Evolutionary conservation across 2,113 vertebrate species (phyloP).

Genomic region (Ondatra zibethicus): DNA sequence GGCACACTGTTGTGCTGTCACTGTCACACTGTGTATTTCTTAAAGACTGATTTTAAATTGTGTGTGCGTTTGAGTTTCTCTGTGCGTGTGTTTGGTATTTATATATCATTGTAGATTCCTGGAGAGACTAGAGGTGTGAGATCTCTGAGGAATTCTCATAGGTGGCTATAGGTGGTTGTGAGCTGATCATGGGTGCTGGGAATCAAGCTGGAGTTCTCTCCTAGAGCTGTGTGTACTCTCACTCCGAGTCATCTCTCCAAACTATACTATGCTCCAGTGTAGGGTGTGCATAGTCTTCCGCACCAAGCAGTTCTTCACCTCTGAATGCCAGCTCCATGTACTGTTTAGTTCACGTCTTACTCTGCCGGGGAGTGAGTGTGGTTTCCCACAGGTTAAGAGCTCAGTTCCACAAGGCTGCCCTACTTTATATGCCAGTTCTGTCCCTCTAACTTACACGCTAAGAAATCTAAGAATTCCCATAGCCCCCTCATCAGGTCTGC

Average conservation of each 20-base stretch:
- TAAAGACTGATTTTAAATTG: neutral
- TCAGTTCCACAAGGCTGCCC: neutral
- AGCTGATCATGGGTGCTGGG: neutral
- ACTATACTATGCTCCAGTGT: neutral
- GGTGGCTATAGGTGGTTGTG: neutral
- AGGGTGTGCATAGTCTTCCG: neutral
- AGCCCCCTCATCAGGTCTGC: fast-evolving
- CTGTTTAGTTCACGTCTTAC: neutral
- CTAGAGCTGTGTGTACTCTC: neutral
- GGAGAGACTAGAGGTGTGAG: neutral
- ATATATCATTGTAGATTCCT: neutral
- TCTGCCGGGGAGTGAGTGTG: neutral
- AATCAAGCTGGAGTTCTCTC: neutral
- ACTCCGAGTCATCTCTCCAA: neutral
- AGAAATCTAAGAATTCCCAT: neutral
- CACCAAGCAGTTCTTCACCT: neutral
- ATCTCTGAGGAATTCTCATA: neutral
- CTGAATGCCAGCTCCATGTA: neutral
- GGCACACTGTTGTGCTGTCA: neutral
- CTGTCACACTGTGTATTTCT: neutral
- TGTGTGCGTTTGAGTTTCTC: neutral
- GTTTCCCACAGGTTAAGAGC: neutral
- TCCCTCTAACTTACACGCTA: neutral
- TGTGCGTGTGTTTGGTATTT: no score
- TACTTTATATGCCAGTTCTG: neutral